Percentiles rank a stretch among this genome's conserved stretches.
These are phyloP conservation scores for Eudorcas thomsonii DNA, from an alignment of 2,113 vertebrate species.

Conservation along the genomic window DNA sequence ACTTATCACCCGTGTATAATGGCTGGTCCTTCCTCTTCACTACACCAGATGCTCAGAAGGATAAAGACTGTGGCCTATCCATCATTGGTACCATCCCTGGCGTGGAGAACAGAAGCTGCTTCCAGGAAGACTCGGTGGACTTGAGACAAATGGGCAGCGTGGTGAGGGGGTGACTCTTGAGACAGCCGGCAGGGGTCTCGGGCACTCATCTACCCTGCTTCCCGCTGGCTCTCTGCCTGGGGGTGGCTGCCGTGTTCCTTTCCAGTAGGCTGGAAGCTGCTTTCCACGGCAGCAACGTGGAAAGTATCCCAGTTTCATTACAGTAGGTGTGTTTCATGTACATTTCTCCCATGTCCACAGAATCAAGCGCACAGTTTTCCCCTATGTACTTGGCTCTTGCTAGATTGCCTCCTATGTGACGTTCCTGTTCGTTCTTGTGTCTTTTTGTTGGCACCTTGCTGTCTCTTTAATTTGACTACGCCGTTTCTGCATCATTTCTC, in stretches of 20 bases:
- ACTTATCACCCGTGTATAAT: not conserved
- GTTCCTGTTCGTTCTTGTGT: not conserved
- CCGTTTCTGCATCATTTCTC: constrained; percentile 14
- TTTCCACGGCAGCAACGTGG: not conserved
- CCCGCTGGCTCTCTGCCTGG: not conserved
- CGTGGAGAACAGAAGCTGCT: not conserved
- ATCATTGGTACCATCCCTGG: not conserved
- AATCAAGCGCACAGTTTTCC: not conserved
- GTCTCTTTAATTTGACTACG: constrained; percentile 57
- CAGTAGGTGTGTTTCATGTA: not conserved
- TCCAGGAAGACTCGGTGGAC: not conserved
- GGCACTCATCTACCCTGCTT: not conserved
- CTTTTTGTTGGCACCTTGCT: constrained; percentile 40
- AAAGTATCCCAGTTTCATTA: not conserved
- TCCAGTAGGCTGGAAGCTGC: not conserved
- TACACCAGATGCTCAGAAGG: not conserved
- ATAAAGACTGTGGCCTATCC: not conserved
- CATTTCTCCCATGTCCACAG: not conserved
- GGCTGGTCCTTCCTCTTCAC: not conserved
- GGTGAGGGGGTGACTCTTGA: not conserved
- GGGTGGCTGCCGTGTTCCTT: not conserved
- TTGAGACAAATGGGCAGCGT: not conserved
- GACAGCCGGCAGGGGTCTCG: not conserved
- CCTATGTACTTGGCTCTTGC: not conserved
- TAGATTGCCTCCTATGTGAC: not conserved